Evolutionary conservation across 2,113 vertebrate genomes (phyloP).

Genomic region (Mobula hypostoma): DNA sequence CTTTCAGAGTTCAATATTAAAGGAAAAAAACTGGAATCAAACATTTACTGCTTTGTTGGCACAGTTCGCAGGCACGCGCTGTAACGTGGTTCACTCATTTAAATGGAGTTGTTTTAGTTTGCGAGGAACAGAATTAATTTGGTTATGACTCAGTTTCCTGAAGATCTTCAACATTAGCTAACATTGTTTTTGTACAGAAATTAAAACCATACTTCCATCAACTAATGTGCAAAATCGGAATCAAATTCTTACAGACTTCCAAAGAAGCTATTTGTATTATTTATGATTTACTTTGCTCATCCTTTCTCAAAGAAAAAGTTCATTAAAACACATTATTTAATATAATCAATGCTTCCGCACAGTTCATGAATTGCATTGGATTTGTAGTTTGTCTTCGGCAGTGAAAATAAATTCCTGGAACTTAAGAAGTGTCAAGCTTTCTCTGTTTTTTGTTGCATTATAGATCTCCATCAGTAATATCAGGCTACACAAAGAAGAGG

Average conservation of each 20-base stretch:
- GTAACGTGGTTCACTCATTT: background rate
- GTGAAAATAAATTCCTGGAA: conserved; percentile 25
- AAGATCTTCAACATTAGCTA: background rate
- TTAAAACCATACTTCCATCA: background rate
- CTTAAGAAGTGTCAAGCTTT: background rate
- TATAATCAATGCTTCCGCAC: background rate
- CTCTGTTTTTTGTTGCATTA: background rate
- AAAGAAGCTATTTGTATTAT: background rate
- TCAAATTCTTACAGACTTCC: background rate
- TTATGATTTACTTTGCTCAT: background rate
- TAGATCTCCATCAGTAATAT: conserved; percentile 30
- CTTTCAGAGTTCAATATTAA: background rate
- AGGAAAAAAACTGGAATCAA: background rate
- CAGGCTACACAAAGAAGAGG: background rate
- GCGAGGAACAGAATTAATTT: background rate
- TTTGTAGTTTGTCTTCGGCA: background rate
- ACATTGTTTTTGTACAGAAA: background rate
- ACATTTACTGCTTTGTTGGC: background rate
- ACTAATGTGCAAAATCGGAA: background rate
- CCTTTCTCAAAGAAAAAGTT: background rate
- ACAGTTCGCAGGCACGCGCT: background rate
- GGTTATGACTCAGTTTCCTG: background rate
- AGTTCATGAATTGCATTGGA: background rate
- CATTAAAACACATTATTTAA: background rate
- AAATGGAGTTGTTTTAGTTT: background rate